Evolutionary conservation across 2,113 vertebrate species (phyloP), one percentile per base, ranked within the genome.

Genomic region (Brachionichthys hirsutus): DNA sequence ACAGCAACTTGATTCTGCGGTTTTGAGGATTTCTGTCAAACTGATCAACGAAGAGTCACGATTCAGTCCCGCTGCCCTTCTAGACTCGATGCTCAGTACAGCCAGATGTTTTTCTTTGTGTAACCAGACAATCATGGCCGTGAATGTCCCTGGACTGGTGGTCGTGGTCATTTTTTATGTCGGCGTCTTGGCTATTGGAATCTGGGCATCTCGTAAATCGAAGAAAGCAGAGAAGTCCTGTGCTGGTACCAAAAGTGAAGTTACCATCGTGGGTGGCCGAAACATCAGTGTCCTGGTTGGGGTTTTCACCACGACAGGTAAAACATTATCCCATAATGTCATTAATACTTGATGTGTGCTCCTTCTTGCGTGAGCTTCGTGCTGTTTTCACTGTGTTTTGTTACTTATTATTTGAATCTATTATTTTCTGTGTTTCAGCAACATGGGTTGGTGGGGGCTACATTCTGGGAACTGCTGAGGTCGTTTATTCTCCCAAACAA

Each of bases 381-480:
- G 1, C 30, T 30, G 11, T 6, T 12, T 54, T 62, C 4, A 16
- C 2, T 13, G 0, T 38, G 13, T 40, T 49, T 38, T 38, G 12
- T 60, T 52, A 1, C 38, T 49, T 9, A 4, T 19, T 67, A 54
- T 15, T 38, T 38, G 3, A 5, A 10, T 12, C 12, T 3, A 38
- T 53, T 52, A 12, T 22, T 55, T 34, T 51, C 5, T 65, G 1
- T 54, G 17, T 15, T 62, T 54, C 50, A 94, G 92, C 93, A 6
- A 92, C 90, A 3, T 93, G 92, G 91, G 91, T 93, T 46, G 92
- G 92, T 77, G 92, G 91, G 75, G 91, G 87, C 9, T 93, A 90
- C 51, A 90, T 93, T 24, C 78, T 92, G 42, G 90, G 91, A 40
- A 93, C 83, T 12, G 90, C 92, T 65, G 93, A 94, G 82, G 88